These are phyloP conservation scores for Nephrotoma appendiculata DNA, from an alignment of 2,888 invertebrate genomes.

Conservation along the genomic window DNA sequence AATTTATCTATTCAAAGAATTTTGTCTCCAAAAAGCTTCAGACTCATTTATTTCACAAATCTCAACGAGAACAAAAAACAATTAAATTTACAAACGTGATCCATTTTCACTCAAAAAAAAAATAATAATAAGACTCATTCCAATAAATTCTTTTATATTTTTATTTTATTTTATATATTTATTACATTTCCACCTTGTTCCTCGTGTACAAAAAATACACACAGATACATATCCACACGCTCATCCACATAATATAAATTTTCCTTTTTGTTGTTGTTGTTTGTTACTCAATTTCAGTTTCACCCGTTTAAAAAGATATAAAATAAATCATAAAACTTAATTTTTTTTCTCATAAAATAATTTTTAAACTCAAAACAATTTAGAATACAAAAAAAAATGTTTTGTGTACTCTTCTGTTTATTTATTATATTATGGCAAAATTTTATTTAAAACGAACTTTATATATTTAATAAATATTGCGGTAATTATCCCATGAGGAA, in stretches of 20 bases:
- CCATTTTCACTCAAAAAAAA: background rate
- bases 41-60: background rate
- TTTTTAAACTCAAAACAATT: slow-evolving; percentile 2
- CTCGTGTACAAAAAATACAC: background rate
- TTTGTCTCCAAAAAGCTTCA: background rate
- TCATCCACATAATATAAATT: background rate
- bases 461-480: too few relatives aligned
- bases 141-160: background rate
- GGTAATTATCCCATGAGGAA: too few relatives aligned
- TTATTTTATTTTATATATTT: background rate
- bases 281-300: slow-evolving; percentile 3
- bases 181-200: background rate
- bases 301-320: slow-evolving; percentile 4
- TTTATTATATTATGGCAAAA: background rate
- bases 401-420: background rate
- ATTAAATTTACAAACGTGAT: background rate
- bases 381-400: background rate
- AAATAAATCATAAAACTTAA: slow-evolving; percentile 4
- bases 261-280: background rate
- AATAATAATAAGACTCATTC: background rate
- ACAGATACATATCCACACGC: background rate
- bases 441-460: background rate
- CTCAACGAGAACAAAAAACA: background rate
- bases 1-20: background rate
- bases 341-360: slow-evolving; percentile 4